Evolutionary conservation across 1,140 invertebrate species (phyloP).

Genomic region (Hycleus phaleratus): DNA sequence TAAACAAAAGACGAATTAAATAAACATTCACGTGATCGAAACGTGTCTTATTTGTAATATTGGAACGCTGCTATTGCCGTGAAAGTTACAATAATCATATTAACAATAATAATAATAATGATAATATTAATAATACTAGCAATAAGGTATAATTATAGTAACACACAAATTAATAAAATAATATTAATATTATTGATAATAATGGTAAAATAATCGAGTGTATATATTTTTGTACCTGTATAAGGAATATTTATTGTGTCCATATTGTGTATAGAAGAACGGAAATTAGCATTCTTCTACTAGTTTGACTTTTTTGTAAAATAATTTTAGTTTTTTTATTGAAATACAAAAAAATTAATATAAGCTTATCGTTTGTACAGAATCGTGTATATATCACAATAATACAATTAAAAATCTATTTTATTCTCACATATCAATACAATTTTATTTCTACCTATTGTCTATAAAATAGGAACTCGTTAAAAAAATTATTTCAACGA

Average conservation of each 20-base stretch:
- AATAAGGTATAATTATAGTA: not conserved
- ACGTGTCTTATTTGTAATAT: constrained; percentile 5
- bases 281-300: too few relatives aligned
- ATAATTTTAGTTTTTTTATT: too few relatives aligned
- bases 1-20: constrained; percentile 1
- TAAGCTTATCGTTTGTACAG: constrained; percentile 1
- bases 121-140: not conserved
- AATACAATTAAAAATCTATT: too few relatives aligned
- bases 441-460: too few relatives aligned
- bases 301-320: too few relatives aligned
- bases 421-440: too few relatives aligned
- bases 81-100: constrained; percentile 9
- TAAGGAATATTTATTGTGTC: constrained; percentile 36
- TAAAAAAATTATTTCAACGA: too few relatives aligned
- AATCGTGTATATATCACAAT: constrained; percentile 12
- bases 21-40: constrained; percentile 11
- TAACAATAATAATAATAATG: constrained; percentile 4
- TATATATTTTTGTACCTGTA: constrained; percentile 37
- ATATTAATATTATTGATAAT: not conserved
- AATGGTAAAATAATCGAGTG: constrained; percentile 23
- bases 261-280: constrained; percentile 2
- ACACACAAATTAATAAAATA: not conserved
- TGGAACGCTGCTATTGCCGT: constrained; percentile 5
- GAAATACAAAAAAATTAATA: too few relatives aligned
- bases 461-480: too few relatives aligned